Percentiles rank a stretch among this genome's conserved stretches.
These are phyloP conservation scores for Amphiduros pacificus DNA, from an alignment of 2,888 invertebrate species.

Conservation along the genomic window DNA sequence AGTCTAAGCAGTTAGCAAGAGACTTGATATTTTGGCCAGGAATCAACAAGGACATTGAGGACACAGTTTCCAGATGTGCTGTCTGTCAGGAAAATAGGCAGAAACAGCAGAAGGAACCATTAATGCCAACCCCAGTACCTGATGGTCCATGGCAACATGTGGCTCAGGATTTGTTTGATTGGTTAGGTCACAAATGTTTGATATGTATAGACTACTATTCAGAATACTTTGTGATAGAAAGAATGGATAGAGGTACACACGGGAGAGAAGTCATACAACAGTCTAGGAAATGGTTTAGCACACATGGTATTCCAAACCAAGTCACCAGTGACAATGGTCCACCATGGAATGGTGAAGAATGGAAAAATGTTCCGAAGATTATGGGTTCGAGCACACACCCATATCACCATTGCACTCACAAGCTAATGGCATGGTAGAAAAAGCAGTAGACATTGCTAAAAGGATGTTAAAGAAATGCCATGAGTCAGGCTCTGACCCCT, in stretches of 20 bases:
- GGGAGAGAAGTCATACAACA: slow-evolving; percentile 11
- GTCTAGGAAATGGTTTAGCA: slow-evolving; percentile 18
- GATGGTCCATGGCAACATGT: slow-evolving; percentile 19
- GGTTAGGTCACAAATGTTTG: slow-evolving; percentile 9
- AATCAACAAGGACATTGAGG: slow-evolving; percentile 14
- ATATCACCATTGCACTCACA: slow-evolving; percentile 19
- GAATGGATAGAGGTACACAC: background rate
- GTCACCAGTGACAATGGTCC: slow-evolving; percentile 23
- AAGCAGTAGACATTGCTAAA: slow-evolving; percentile 23
- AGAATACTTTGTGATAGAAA: slow-evolving; percentile 22
- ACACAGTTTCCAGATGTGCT: background rate
- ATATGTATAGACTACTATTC: slow-evolving; percentile 19
- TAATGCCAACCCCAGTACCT: slow-evolving; percentile 10
- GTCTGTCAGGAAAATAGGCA: slow-evolving; percentile 6
- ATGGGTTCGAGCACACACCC: slow-evolving; percentile 9
- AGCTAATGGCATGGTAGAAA: slow-evolving; percentile 22
- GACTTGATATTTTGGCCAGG: slow-evolving; percentile 10
- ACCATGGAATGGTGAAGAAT: slow-evolving; percentile 20
- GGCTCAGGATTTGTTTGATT: slow-evolving; percentile 22
- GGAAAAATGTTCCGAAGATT: slow-evolving; percentile 8
- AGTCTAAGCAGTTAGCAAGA: slow-evolving; percentile 16
- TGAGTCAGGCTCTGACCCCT: slow-evolving; percentile 4
- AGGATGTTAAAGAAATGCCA: slow-evolving; percentile 9
- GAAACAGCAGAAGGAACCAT: background rate
- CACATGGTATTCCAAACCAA: slow-evolving; percentile 18